Conservation (phyloP, 2,797 vertebrate genomes). For the Thripadectes ignobilis region DNA sequence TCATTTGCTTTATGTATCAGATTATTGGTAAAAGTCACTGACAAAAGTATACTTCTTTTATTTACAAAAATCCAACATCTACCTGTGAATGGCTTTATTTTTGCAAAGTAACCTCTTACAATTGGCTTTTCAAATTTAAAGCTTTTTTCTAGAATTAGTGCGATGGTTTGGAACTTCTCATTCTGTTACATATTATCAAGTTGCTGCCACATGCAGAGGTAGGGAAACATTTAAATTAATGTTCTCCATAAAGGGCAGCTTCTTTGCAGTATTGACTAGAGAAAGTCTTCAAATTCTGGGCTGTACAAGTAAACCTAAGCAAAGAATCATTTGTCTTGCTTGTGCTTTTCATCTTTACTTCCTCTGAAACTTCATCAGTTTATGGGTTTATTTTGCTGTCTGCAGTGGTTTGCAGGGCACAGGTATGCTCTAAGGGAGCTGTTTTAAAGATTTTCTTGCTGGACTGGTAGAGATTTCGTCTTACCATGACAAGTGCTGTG, state of each 20-base stretch:
- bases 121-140: neutral
- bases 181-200: neutral
- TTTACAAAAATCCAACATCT: neutral
- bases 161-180: neutral
- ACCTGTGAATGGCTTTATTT: conserved; percentile 7
- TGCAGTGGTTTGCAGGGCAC: neutral
- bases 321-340: neutral
- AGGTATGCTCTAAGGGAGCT: neutral
- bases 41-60: neutral
- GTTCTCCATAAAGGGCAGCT: neutral
- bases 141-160: neutral
- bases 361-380: neutral
- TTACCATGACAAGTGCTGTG: neutral
- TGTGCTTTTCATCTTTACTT: neutral
- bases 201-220: neutral
- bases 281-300: neutral
- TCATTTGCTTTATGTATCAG: neutral
- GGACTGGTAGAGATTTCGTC: neutral
- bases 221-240: neutral
- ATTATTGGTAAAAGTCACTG: neutral
- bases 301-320: neutral
- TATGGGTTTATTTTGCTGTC: neutral
- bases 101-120: neutral
- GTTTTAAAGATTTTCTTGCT: neutral
- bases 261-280: neutral